These are phyloP conservation scores for Halichondria panicea DNA, from an alignment of 37 sponge, comb jelly and placozoan species.

Conservation along the genomic window DNA sequence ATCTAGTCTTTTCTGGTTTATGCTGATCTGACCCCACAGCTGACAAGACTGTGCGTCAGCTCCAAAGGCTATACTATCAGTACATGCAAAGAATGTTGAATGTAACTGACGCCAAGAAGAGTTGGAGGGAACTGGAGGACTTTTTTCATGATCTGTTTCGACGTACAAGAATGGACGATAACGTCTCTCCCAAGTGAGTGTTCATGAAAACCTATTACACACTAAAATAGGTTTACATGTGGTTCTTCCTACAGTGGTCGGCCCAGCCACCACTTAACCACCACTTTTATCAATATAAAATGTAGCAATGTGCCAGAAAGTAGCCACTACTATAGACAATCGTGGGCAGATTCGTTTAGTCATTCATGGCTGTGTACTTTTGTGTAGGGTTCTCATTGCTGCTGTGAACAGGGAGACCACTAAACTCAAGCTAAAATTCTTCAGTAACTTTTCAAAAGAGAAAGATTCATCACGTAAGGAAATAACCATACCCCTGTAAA, in stretches of 20 bases:
- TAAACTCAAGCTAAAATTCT: conserved; percentile 22
- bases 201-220: not conserved
- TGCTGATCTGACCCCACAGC: conserved; percentile 1
- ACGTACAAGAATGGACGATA: not conserved
- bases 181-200: conserved; percentile 1
- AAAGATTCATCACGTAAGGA: conserved; percentile 21
- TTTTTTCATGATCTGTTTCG: conserved; percentile 13
- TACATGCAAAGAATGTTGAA: conserved; percentile 23
- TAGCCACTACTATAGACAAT: no score
- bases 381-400: conserved; percentile 34
- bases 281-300: no score
- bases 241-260: not conserved
- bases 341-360: not conserved
- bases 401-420: conserved; percentile 49
- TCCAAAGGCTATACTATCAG: conserved; percentile 27
- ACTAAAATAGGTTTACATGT: not conserved
- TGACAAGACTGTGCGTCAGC: conserved; percentile 17
- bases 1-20: not conserved
- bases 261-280: no score
- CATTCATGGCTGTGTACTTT: not conserved
- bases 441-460: conserved; percentile 47
- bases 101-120: not conserved
- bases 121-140: conserved; percentile 14
- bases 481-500: not conserved
- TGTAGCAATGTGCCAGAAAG: no score